Percentiles rank a stretch among this genome's conserved stretches.
These are phyloP conservation scores for Fopius arisanus DNA, from an alignment of 1,140 invertebrate genomes.

Conservation along the genomic window DNA sequence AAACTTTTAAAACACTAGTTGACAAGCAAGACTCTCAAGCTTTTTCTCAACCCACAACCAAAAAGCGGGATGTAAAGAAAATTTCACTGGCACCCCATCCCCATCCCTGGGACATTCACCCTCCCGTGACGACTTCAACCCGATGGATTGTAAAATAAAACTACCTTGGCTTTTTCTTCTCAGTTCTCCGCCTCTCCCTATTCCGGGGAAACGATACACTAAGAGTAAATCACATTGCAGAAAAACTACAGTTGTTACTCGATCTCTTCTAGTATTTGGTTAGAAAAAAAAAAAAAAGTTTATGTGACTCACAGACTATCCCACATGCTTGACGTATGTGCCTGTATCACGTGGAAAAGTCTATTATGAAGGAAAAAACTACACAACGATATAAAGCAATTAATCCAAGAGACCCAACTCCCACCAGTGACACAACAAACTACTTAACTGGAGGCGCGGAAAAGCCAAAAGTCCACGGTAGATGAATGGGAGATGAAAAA, in stretches of 20 bases:
- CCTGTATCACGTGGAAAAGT: background rate
- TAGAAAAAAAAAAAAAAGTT: background rate
- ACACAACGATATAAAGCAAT: background rate
- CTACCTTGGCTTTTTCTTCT: constrained; percentile 27
- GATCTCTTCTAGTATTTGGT: background rate
- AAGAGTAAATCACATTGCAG: constrained; percentile 61
- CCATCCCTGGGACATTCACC: constrained; percentile 34
- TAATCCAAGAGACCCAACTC: background rate
- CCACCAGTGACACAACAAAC: background rate
- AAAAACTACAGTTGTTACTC: constrained; percentile 35
- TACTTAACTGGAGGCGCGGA: constrained; percentile 6
- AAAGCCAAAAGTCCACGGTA: background rate
- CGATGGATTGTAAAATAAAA: constrained; percentile 68
- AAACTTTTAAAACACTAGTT: constrained; percentile 68
- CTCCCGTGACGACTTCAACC: constrained; percentile 48
- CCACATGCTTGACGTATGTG: background rate
- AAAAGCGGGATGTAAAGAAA: background rate
- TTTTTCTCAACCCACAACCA: constrained; percentile 10
- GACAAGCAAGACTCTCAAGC: constrained; percentile 54
- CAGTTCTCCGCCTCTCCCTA: background rate
- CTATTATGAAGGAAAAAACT: background rate
- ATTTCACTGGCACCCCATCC: constrained; percentile 18
- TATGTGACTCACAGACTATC: background rate
- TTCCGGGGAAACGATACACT: constrained; percentile 45
- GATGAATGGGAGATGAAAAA: background rate